Base-by-base conservation (phyloP, 1,140 invertebrate genomes). In the Drosophila busckii region DNA sequence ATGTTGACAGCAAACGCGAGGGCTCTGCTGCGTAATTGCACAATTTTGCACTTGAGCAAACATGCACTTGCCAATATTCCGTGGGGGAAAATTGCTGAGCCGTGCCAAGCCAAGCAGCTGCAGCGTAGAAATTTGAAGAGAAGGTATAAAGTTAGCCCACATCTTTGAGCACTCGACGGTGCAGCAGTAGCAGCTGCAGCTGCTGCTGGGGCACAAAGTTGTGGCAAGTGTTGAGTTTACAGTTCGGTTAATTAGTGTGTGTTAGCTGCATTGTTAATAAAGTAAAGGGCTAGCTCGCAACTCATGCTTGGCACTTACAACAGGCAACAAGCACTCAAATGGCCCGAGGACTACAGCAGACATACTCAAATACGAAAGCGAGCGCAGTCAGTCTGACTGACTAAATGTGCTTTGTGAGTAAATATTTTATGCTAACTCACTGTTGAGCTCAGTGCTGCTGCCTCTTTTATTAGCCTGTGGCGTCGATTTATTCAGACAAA, bases 1-100 rank as follows among this genome's bases (percentile, higher is more conserved):
- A 10, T 44, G 55, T 23, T 53, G 55, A 53, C 38, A 44, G 31
- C n/a, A 13, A n/a, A 12, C 22, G 46, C 22, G 37, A 13, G 19
- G 26, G 23, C 66, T 26, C 19, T 23, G 67, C 60, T 60, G 50
- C 67, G 73, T 80, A 78, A 80, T 78, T 71, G 67, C 54, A 78
- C 58, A 78, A 68, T 71, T 78, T 80, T 80, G 63, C 63, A 80
- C 63, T 80, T 73, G 68, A 61, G 73, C 68, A 80, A 71, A 71
- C 63, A 80, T 71, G 58, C 54, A 61, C 70, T 78, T 70, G 62
- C 70, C 70, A 76, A 76, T 76, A 66, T 61, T 16, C 34, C 13
- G 38, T 23, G 15, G 28, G 52, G 46, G 38, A 49, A 28, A 29
- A 34, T 7, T 42, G 46, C 15, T 10, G 32, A 25, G 42, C 19